Evolutionary conservation across 2,113 vertebrate species (phyloP).

Genomic region (Carassius gibelio): DNA sequence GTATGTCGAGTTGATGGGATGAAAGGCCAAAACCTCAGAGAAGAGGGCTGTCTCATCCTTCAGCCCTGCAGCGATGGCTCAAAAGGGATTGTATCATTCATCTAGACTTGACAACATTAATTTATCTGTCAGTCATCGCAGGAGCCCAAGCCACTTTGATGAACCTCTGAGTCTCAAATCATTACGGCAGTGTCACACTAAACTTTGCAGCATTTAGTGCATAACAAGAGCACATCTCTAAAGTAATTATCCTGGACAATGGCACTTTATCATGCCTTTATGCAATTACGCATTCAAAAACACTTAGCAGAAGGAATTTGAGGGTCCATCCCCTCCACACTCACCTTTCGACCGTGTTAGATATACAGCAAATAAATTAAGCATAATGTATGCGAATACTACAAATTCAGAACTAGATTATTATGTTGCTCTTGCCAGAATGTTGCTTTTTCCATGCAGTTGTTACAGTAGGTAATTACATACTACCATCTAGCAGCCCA

Average conservation of each 20-base stretch:
- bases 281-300: slow-evolving; percentile 65
- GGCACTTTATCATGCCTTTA: slow-evolving; percentile 59
- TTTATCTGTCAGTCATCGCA: slow-evolving; percentile 79
- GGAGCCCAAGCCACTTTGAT: slow-evolving; percentile 62
- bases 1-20: slow-evolving; percentile 26
- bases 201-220: slow-evolving; percentile 72
- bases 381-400: not conserved
- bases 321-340: not conserved
- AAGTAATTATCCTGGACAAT: slow-evolving; percentile 74
- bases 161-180: slow-evolving; percentile 71
- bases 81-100: slow-evolving; percentile 69
- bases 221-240: slow-evolving; percentile 74
- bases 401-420: not conserved
- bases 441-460: not conserved
- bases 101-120: slow-evolving; percentile 78
- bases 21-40: slow-evolving; percentile 33
- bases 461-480: too few relatives aligned
- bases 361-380: not conserved
- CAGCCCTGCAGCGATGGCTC: slow-evolving; percentile 71
- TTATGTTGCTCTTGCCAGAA: not conserved
- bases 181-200: slow-evolving; percentile 75
- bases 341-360: slow-evolving; percentile 48
- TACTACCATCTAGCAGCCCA: too few relatives aligned
- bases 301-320: slow-evolving; percentile 34
- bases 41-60: slow-evolving; percentile 67